phyloP scores from a whole-genome alignment of 2,888 invertebrate species.

The Melangyna quadrimaculata region DNA sequence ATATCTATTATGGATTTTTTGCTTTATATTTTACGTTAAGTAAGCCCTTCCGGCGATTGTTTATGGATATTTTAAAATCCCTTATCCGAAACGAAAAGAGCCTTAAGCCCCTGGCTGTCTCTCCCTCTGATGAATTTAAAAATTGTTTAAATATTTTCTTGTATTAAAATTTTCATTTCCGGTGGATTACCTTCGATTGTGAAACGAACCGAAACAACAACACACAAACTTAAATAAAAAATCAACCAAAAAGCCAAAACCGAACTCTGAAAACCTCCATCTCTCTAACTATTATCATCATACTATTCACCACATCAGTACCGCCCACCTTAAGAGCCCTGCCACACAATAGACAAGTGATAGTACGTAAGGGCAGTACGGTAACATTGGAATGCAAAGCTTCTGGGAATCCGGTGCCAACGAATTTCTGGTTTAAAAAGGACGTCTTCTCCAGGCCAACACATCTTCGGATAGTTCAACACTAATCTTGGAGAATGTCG shows the following conservation, averaged over 20 bases:
- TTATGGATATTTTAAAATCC: slow-evolving; percentile 40
- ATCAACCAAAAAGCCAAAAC: neutral
- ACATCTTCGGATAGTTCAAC: slow-evolving; percentile 82
- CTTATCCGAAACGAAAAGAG: neutral
- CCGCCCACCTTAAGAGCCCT: slow-evolving; percentile 86
- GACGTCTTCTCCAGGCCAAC: slow-evolving; percentile 80
- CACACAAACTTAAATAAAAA: neutral
- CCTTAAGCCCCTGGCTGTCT: slow-evolving; percentile 8
- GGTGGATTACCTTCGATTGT: slow-evolving; percentile 65
- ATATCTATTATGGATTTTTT: neutral
- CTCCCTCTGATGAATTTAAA: slow-evolving; percentile 6
- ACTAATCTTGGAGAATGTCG: slow-evolving; percentile 82
- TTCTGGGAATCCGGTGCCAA: slow-evolving; percentile 87
- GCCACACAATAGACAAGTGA: slow-evolving; percentile 86
- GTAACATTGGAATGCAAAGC: slow-evolving; percentile 87
- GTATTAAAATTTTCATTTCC: slow-evolving; percentile 71
- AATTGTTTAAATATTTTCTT: slow-evolving; percentile 67
- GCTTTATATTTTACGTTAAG: slow-evolving; percentile 1
- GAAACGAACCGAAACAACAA: slow-evolving; percentile 24
- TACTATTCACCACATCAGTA: slow-evolving; percentile 78
- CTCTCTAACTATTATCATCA: neutral
- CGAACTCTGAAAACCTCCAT: neutral
- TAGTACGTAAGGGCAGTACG: slow-evolving; percentile 86
- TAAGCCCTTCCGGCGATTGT: slow-evolving; percentile 28
- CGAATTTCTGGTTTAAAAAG: slow-evolving; percentile 87